Percentiles rank a stretch among this genome's conserved stretches.
phyloP scores from a whole-genome alignment of 2,888 invertebrate species.

The Eupeodes luniger region DNA sequence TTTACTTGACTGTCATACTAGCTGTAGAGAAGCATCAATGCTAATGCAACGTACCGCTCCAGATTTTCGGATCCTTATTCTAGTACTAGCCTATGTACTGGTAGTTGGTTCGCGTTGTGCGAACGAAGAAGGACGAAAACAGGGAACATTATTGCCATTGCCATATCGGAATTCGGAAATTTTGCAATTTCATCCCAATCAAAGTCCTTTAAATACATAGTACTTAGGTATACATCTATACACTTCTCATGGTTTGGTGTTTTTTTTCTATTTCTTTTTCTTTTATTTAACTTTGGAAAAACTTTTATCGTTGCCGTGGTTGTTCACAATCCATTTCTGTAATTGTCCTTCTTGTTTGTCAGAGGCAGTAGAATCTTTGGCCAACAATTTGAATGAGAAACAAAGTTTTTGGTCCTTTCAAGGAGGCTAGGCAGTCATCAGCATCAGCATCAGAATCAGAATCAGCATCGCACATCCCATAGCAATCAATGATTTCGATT shows the following conservation, averaged over 20 bases:
- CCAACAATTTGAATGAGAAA: constrained; percentile 68
- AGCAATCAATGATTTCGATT: constrained; percentile 52
- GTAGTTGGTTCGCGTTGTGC: not conserved
- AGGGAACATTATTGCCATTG: constrained; percentile 52
- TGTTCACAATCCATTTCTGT: constrained; percentile 56
- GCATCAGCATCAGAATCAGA: not conserved
- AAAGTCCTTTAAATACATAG: constrained; percentile 59
- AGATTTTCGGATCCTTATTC: not conserved
- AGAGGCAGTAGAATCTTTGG: constrained; percentile 58
- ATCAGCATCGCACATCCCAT: not conserved
- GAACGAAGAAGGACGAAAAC: constrained; percentile 8
- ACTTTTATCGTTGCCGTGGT: constrained; percentile 40
- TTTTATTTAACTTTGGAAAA: constrained; percentile 22
- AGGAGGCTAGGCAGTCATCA: constrained; percentile 22
- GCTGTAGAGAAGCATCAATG: constrained; percentile 24
- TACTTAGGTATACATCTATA: not conserved
- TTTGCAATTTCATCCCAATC: constrained; percentile 67
- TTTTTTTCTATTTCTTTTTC: constrained; percentile 12
- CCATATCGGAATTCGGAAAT: constrained; percentile 70
- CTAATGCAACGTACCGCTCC: constrained; percentile 54
- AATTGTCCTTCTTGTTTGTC: constrained; percentile 65
- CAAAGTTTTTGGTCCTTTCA: constrained; percentile 59
- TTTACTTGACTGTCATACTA: constrained; percentile 56
- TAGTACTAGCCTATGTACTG: too few species aligned
- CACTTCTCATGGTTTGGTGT: not conserved